Evolutionary conservation across 92 coral and sea anemone genomes (phyloP).

Genomic region (Siderastrea siderea): DNA sequence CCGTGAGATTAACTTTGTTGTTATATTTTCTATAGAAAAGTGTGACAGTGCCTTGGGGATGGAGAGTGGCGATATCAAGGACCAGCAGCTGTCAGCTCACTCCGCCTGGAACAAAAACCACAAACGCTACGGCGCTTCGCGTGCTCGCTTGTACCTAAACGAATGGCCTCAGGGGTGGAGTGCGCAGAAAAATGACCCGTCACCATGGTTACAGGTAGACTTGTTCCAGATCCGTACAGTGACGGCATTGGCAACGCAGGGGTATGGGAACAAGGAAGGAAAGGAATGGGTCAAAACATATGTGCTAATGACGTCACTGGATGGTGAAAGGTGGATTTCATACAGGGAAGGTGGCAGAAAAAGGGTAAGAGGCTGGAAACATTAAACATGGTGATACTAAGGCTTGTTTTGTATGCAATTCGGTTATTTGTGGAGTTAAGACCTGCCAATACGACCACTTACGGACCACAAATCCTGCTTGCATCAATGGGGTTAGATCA

Average conservation of each 20-base stretch:
- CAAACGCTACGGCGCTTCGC: slow-evolving; percentile 75
- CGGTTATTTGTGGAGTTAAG: too few relatives aligned
- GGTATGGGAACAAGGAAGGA: slow-evolving; percentile 70
- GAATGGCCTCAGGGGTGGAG: slow-evolving; percentile 93
- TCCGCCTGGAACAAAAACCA: slow-evolving; percentile 82
- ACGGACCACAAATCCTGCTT: too few relatives aligned
- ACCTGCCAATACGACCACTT: too few relatives aligned
- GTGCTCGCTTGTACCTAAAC: slow-evolving; percentile 78
- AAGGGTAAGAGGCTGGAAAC: slow-evolving; percentile 55
- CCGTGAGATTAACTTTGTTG: neutral
- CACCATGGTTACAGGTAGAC: slow-evolving; percentile 85
- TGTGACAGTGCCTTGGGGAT: slow-evolving; percentile 81
- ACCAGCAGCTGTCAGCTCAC: slow-evolving; percentile 74
- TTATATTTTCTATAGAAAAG: slow-evolving; percentile 33
- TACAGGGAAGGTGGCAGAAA: slow-evolving; percentile 61
- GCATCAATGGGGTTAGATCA: too few relatives aligned
- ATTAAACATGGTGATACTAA: neutral
- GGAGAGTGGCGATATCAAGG: slow-evolving; percentile 69
- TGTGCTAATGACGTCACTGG: slow-evolving; percentile 67
- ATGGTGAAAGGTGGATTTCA: slow-evolving; percentile 74
- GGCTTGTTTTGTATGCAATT: too few relatives aligned
- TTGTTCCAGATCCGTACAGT: slow-evolving; percentile 62
- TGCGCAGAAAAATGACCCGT: slow-evolving; percentile 76
- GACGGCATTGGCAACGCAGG: slow-evolving; percentile 85
- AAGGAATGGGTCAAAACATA: slow-evolving; percentile 88